Conservation (phyloP, 2,113 vertebrate species). For the Saccopteryx bilineata region DNA sequence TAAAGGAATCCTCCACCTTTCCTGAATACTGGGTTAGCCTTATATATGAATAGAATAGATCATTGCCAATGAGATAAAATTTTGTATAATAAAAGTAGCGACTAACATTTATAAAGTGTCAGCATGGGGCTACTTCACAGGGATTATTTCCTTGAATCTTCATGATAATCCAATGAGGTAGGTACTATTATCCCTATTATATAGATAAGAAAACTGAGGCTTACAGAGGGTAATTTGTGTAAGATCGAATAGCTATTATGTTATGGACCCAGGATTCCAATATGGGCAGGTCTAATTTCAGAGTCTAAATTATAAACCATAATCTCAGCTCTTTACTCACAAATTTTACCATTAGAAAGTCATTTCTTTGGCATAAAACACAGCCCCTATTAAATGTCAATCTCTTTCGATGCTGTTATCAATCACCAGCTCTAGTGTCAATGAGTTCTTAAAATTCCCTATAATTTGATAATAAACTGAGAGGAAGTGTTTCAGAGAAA, state of each 20-base stretch:
- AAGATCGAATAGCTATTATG: neutral
- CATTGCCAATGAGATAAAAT: neutral
- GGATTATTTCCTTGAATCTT: neutral
- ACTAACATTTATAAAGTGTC: neutral
- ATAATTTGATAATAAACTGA: neutral
- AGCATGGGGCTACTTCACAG: neutral
- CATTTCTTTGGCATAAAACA: neutral
- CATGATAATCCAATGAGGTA: neutral
- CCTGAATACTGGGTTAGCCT: neutral
- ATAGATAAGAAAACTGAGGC: conserved; percentile 16
- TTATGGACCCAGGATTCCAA: neutral
- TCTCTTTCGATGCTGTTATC: conserved; percentile 5
- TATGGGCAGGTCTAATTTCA: neutral
- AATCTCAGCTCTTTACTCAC: neutral
- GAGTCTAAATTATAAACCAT: conserved; percentile 44
- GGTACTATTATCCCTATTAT: neutral
- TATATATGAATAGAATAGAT: neutral
- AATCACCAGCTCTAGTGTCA: neutral
- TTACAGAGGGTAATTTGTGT: neutral
- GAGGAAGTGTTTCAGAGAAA: neutral
- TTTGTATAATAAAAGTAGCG: neutral
- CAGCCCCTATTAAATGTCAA: neutral
- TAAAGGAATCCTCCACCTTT: neutral
- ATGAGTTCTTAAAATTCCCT: neutral
- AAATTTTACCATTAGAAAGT: conserved; percentile 23